These are phyloP conservation scores for Bedellia somnulentella DNA, from an alignment of 2,888 invertebrate genomes.

Conservation along the genomic window DNA sequence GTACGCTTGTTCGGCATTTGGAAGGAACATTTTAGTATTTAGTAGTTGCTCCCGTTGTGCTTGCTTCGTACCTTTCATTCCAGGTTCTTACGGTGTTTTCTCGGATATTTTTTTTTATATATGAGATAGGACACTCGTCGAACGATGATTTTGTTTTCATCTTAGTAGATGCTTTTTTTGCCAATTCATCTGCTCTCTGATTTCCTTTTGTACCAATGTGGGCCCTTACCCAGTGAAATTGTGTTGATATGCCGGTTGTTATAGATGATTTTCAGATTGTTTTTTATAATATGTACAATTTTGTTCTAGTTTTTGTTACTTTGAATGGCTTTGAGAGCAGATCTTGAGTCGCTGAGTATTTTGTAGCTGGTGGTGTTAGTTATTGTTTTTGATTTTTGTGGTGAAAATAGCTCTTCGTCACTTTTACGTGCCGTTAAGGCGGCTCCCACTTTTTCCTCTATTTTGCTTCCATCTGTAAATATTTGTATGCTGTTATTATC, in stretches of 20 bases:
- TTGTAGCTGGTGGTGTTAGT: too few species aligned
- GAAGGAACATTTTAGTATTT: too few species aligned
- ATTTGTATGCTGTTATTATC: too few species aligned
- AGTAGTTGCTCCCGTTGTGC: constrained; percentile 1
- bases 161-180: constrained; percentile 4
- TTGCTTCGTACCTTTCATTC: constrained; percentile 1
- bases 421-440: too few species aligned
- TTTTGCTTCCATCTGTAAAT: constrained; percentile 5
- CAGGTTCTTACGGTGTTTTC: constrained; percentile 1
- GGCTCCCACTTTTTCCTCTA: too few species aligned
- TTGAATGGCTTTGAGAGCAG: neutral
- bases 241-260: neutral
- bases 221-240: too few species aligned
- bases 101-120: constrained; percentile 3
- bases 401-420: too few species aligned
- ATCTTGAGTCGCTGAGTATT: constrained; percentile 5
- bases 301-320: neutral
- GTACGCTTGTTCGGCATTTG: too few species aligned
- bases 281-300: neutral
- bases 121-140: constrained; percentile 4
- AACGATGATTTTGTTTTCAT: constrained; percentile 4
- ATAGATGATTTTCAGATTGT: neutral
- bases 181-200: constrained; percentile 7
- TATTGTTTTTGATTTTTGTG: too few species aligned
- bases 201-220: too few species aligned